Conservation (phyloP, 2,888 invertebrate genomes). For the Auanema freiburgensis region DNA sequence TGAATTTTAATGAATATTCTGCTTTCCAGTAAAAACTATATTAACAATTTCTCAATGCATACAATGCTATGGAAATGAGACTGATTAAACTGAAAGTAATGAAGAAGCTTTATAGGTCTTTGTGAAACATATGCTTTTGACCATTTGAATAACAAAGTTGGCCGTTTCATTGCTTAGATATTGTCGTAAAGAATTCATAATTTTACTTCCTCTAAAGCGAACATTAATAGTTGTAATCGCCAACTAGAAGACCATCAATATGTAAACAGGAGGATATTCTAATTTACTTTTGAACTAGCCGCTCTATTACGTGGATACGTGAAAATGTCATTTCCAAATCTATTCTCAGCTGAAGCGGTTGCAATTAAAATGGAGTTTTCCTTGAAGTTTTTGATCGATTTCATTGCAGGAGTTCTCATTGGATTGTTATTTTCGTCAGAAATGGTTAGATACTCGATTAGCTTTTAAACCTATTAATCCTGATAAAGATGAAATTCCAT, state of each 20-base stretch:
- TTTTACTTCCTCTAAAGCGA: neutral
- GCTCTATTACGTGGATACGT: too few species aligned
- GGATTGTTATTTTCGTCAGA: conserved; percentile 85
- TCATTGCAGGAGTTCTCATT: conserved; percentile 77
- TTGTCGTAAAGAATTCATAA: too few species aligned
- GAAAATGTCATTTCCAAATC: neutral
- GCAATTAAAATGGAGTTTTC: neutral
- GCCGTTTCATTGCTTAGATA: too few species aligned
- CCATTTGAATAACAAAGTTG: too few species aligned
- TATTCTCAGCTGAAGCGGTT: neutral
- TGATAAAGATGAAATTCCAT: conserved; percentile 69
- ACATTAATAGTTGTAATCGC: too few species aligned
- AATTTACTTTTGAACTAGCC: neutral
- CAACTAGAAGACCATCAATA: too few species aligned
- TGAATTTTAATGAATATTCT: too few species aligned
- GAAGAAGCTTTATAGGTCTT: too few species aligned
- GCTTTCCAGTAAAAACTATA: neutral
- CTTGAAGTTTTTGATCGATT: neutral
- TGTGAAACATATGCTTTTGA: too few species aligned
- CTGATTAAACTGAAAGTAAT: too few species aligned
- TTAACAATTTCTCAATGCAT: too few species aligned
- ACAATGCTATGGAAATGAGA: neutral
- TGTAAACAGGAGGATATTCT: neutral
- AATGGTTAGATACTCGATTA: conserved; percentile 81
- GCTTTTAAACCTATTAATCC: conserved; percentile 70